Evolutionary conservation across 2,113 vertebrate genomes (phyloP).

Genomic region (Emydocephalus ijimae): DNA sequence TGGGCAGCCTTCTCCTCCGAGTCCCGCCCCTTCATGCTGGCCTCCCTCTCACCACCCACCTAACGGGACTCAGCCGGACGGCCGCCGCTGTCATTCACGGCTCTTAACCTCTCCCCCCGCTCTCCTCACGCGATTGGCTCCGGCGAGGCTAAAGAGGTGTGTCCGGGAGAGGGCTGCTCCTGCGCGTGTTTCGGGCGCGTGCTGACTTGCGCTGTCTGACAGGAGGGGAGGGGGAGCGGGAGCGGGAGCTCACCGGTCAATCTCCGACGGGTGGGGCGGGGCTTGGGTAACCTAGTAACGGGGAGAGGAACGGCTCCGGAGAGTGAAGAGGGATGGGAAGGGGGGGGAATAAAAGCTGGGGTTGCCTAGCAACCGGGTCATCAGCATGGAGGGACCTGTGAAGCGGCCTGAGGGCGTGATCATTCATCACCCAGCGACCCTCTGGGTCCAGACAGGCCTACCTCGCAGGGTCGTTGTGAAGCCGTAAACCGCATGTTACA

Average conservation of each 20-base stretch:
- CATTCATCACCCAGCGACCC: not conserved
- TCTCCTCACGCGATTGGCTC: conserved; percentile 32
- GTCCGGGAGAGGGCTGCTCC: not conserved
- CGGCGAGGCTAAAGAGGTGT: not conserved
- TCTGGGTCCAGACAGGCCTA: not conserved
- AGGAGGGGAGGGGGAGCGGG: not conserved
- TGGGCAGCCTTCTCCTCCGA: not conserved
- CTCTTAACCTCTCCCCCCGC: rapidly evolving
- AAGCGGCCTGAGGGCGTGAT: not conserved
- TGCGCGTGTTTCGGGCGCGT: conserved; percentile 6
- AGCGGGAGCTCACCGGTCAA: not conserved
- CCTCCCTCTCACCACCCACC: not conserved
- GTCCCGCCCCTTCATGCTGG: not conserved
- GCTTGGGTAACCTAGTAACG: not conserved
- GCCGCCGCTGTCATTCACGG: conserved; percentile 17
- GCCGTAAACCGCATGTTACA: not conserved
- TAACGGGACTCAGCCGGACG: not conserved
- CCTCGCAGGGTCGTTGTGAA: not conserved
- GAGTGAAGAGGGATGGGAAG: not conserved
- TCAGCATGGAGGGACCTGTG: not conserved
- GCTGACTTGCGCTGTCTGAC: not conserved
- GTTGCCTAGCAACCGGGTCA: rapidly evolving
- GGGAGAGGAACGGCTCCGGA: not conserved
- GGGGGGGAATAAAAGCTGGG: rapidly evolving
- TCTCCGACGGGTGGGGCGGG: not conserved